Percentiles rank a stretch among this genome's conserved stretches.
Evolutionary conservation across 2,888 invertebrate species (phyloP).

Genomic region (Podotricha telesiphe): DNA sequence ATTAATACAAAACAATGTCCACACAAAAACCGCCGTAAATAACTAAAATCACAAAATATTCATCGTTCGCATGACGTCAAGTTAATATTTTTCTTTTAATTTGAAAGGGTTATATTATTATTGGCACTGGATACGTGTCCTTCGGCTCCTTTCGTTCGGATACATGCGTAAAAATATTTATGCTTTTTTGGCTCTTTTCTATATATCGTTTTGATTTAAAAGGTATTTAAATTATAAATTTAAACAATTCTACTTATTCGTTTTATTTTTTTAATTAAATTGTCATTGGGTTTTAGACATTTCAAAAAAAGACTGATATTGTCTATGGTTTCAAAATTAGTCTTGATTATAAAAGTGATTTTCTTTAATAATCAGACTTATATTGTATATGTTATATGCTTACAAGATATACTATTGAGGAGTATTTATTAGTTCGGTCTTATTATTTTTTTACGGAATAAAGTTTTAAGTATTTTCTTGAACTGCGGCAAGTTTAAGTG

Average conservation of each 20-base stretch:
- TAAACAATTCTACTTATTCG: background rate
- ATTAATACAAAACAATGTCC: slow-evolving; percentile 67
- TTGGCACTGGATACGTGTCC: slow-evolving; percentile 46
- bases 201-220: background rate
- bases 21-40: slow-evolving; percentile 67
- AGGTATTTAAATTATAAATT: background rate
- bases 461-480: too few species aligned
- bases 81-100: slow-evolving; percentile 57
- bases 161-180: slow-evolving; percentile 29
- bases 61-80: slow-evolving; percentile 80
- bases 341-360: too few species aligned
- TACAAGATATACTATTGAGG: too few species aligned
- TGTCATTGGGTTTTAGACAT: background rate
- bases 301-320: too few species aligned
- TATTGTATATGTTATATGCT: too few species aligned
- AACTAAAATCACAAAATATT: slow-evolving; percentile 72
- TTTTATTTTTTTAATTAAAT: background rate
- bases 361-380: too few species aligned
- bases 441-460: too few species aligned
- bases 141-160: slow-evolving; percentile 42
- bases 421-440: too few species aligned
- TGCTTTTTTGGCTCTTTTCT: background rate
- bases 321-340: too few species aligned
- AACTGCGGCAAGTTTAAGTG: too few species aligned
- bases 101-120: slow-evolving; percentile 42